Conservation (phyloP, 2,113 vertebrate genomes). For the Nyctereutes procyonoides region DNA sequence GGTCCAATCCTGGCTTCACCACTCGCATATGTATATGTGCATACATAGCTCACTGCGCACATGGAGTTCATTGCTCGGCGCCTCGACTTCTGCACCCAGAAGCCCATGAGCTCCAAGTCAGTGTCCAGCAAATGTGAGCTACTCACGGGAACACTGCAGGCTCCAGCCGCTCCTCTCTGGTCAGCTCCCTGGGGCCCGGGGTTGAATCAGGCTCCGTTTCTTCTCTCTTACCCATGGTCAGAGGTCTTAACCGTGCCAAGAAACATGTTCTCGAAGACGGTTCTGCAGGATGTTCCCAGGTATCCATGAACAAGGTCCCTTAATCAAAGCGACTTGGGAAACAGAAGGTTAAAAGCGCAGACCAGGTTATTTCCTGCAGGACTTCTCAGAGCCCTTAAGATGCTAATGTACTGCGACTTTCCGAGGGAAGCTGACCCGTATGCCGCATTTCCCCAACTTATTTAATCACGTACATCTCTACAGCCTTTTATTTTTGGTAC, state of each 20-base stretch:
- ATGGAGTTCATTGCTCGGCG: not conserved
- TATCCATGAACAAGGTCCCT: not conserved
- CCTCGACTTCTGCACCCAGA: not conserved
- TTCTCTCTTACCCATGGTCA: not conserved
- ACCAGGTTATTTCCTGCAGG: not conserved
- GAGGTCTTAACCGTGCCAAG: not conserved
- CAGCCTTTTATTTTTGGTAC: not conserved
- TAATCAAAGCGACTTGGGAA: not conserved
- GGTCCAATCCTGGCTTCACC: not conserved
- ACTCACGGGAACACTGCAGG: not conserved
- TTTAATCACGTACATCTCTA: not conserved
- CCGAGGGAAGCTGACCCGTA: not conserved
- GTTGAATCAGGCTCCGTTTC: not conserved
- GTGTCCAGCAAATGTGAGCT: not conserved
- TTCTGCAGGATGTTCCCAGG: not conserved
- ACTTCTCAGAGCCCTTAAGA: constrained; percentile 30
- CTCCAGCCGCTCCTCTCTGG: not conserved
- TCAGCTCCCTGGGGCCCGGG: not conserved
- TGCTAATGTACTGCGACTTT: not conserved
- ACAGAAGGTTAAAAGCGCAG: not conserved
- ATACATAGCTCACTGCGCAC: not conserved
- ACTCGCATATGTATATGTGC: not conserved
- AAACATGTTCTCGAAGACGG: not conserved
- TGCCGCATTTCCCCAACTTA: not conserved
- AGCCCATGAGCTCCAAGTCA: not conserved